Evolutionary conservation across 2,888 invertebrate species (phyloP), one percentile per base, ranked within the genome.

Genomic region (Molorchus minor): DNA sequence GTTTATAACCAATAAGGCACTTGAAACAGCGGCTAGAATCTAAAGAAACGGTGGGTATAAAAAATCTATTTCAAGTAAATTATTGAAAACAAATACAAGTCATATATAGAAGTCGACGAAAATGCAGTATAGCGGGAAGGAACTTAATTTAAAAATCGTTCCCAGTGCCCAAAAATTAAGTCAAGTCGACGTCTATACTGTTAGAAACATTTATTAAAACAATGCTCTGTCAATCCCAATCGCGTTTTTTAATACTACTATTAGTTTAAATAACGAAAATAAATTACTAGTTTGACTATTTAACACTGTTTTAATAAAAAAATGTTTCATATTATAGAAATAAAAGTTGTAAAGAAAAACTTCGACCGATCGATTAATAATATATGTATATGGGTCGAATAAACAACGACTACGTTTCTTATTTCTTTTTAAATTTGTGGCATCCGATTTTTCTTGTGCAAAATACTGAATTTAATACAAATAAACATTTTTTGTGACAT

Each of bases 61-160:
- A 53, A 54, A n/a, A n/a, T n/a, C 15, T 16, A 38, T 15, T 54
- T 54, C 54, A 54, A 44, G 54, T 54, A 54, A 44, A 54, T 40
- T 54, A 54, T 54, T 54, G 54, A 30, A 30, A 40, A 5, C 3
- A n/a, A 10, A 33, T 16, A 44, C 8, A 46, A 41, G 5, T 38
- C 25, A 38, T n/a, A n/a, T n/a, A n/a, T 38, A 49, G 49, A 49
- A 20, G 49, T 25, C 49, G 49, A 49, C 38, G 38, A 38, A 47
- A 49, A 25, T 25, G 20, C 36, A 29, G 15, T 30, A 15, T 29
- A 17, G 12, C 17, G 49, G 25, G 36, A 20, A 35, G 53, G 44
- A 54, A 54, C 43, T 44, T 45, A 43, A 43, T 3, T 16, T 33
- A 38, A 54, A 53, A 20, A 19, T 54, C 43, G 54, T 44, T 54